Percentiles rank a stretch among this genome's conserved stretches.
These are phyloP conservation scores for Zelleria hepariella DNA, from an alignment of 2,888 invertebrate genomes.

Conservation along the genomic window DNA sequence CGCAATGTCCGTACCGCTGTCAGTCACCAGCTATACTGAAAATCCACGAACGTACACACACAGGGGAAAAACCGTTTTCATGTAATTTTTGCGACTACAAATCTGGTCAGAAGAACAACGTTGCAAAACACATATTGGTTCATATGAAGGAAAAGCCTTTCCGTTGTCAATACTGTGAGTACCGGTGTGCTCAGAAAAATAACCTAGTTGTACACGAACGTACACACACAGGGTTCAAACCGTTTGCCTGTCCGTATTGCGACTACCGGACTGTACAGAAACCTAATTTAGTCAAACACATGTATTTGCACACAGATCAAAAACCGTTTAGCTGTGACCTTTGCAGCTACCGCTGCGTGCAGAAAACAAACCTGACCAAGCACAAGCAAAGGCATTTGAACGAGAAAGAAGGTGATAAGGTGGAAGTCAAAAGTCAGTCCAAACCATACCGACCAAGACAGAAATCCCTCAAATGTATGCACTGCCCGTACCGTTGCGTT, in stretches of 20 bases:
- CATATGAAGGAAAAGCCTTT: constrained; percentile 69
- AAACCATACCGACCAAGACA: constrained; percentile 58
- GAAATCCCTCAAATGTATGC: constrained; percentile 54
- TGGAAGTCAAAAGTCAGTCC: constrained; percentile 35
- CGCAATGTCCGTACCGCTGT: constrained; percentile 58
- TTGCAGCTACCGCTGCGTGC: constrained; percentile 61
- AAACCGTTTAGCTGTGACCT: constrained; percentile 64
- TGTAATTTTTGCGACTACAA: constrained; percentile 66
- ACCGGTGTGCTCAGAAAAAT: constrained; percentile 63
- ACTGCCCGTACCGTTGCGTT: constrained; percentile 56
- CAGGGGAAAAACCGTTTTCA: constrained; percentile 61
- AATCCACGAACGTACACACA: constrained; percentile 63
- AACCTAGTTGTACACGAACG: constrained; percentile 64
- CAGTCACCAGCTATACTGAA: constrained; percentile 65
- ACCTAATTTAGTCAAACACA: constrained; percentile 65
- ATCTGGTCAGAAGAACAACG: constrained; percentile 65
- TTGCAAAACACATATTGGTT: constrained; percentile 63
- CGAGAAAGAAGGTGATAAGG: constrained; percentile 45
- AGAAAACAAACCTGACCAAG: constrained; percentile 63
- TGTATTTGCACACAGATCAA: constrained; percentile 66
- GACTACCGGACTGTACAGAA: constrained; percentile 65
- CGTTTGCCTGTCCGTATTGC: constrained; percentile 62
- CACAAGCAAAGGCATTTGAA: constrained; percentile 61
- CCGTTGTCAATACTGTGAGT: constrained; percentile 63
- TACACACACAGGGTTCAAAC: constrained; percentile 66